These are phyloP conservation scores for Spodoptera exigua DNA, from an alignment of 2,888 invertebrate species.

Conservation along the genomic window DNA sequence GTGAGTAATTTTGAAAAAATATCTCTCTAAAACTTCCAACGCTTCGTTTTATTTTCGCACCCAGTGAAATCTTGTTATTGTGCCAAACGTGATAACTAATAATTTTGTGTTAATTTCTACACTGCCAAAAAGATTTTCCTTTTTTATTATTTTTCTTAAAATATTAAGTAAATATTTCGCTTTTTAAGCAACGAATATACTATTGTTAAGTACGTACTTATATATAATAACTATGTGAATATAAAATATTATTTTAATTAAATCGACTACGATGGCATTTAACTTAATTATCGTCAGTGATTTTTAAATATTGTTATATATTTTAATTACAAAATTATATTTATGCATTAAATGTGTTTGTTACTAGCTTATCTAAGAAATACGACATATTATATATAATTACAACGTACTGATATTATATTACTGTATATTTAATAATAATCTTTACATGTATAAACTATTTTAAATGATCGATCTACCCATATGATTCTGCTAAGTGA, in stretches of 20 bases:
- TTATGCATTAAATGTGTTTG: slow-evolving; percentile 64
- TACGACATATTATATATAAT: slow-evolving; percentile 53
- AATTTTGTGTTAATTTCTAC: slow-evolving; percentile 48
- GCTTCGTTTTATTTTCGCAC: slow-evolving; percentile 45
- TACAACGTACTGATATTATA: slow-evolving; percentile 64
- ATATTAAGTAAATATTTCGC: slow-evolving; percentile 47
- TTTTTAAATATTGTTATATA: slow-evolving; percentile 54
- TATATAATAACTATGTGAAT: slow-evolving; percentile 33
- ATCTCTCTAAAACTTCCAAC: slow-evolving; percentile 40
- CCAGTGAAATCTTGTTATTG: slow-evolving; percentile 61
- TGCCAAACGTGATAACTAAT: slow-evolving; percentile 62
- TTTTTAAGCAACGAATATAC: slow-evolving; percentile 58
- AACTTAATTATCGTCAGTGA: slow-evolving; percentile 55
- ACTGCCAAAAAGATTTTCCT: slow-evolving; percentile 58
- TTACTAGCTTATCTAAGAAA: slow-evolving; percentile 59
- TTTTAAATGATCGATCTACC: slow-evolving; percentile 50
- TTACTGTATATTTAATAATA: too few relatives aligned
- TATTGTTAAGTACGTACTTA: slow-evolving; percentile 52
- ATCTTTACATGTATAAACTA: slow-evolving; percentile 52
- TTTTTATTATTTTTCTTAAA: slow-evolving; percentile 45
- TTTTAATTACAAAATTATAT: slow-evolving; percentile 55
- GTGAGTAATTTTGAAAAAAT: slow-evolving; percentile 43
- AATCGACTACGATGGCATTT: slow-evolving; percentile 62
- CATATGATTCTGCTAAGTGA: slow-evolving; percentile 71
- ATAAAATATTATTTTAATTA: slow-evolving; percentile 46